These are phyloP conservation scores for Bellardia pandia DNA, from an alignment of 2,888 invertebrate species.

Conservation along the genomic window DNA sequence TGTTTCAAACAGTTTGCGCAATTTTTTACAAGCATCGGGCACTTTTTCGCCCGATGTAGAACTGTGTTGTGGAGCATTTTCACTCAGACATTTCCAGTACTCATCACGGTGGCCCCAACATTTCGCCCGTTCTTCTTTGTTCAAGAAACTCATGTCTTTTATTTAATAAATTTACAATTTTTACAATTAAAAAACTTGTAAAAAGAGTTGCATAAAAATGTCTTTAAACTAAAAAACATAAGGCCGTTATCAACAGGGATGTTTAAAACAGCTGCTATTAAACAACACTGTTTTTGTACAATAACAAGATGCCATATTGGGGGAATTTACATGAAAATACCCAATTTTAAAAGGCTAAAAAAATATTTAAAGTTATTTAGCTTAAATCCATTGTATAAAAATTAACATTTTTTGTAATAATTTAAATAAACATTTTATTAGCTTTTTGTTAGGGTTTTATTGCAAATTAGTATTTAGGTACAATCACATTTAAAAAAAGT, in stretches of 20 bases:
- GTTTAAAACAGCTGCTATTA: constrained; percentile 9
- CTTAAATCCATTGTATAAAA: too few species aligned
- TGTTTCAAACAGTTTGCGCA: constrained; percentile 90
- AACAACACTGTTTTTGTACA: too few species aligned
- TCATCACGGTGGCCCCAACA: constrained; percentile 95
- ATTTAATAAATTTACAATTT: constrained; percentile 21
- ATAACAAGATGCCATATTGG: too few species aligned
- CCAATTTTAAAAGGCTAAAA: too few species aligned
- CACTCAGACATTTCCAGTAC: constrained; percentile 95
- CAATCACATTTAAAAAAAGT: too few species aligned
- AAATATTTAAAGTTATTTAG: too few species aligned
- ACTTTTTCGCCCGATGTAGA: constrained; percentile 85
- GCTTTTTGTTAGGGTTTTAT: too few species aligned
- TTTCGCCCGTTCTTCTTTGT: constrained; percentile 90
- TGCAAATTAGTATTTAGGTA: too few species aligned
- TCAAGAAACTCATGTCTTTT: constrained; percentile 90
- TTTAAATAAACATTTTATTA: too few species aligned
- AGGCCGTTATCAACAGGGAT: not conserved
- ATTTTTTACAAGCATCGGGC: constrained; percentile 87
- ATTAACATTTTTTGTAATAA: too few species aligned
- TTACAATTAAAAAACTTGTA: constrained; percentile 1
- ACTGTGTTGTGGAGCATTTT: constrained; percentile 85
- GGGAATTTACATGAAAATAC: too few species aligned
- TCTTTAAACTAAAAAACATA: constrained; percentile 16
- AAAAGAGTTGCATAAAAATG: constrained; percentile 58